These are phyloP conservation scores for Tiphia femorata DNA, from an alignment of 2,888 invertebrate genomes.

Conservation along the genomic window DNA sequence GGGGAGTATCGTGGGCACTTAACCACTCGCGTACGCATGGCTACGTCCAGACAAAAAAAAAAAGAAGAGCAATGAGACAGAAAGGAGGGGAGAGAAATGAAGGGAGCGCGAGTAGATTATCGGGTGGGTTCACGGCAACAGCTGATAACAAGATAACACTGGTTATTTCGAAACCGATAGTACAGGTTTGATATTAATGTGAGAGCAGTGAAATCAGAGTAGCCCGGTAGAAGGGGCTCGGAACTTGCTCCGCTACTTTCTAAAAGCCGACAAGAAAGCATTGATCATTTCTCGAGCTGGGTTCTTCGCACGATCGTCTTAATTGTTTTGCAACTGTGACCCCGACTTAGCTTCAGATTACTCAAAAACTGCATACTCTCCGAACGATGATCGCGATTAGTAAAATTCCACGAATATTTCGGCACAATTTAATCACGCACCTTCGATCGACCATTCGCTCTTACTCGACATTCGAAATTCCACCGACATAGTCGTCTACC, in stretches of 20 bases:
- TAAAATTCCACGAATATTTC: too few species aligned
- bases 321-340: neutral
- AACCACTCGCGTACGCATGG: too few species aligned
- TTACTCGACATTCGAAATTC: too few species aligned
- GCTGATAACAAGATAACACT: neutral
- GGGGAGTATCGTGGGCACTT: too few species aligned
- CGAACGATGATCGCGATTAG: neutral
- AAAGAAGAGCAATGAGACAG: too few species aligned
- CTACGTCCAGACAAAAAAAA: too few species aligned
- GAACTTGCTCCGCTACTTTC: conserved; percentile 55
- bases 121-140: neutral
- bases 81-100: too few species aligned
- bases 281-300: neutral
- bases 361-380: neutral
- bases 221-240: conserved; percentile 27
- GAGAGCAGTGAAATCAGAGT: conserved; percentile 44
- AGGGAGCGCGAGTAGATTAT: neutral
- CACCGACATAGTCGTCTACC: too few species aligned
- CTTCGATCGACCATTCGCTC: too few species aligned
- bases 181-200: conserved; percentile 22
- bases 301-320: neutral
- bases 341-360: neutral
- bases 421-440: too few species aligned
- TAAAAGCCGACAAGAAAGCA: conserved; percentile 45
- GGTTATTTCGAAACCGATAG: conserved; percentile 31